These are phyloP conservation scores for Caenorhabditis japonica DNA, from an alignment of 2,888 invertebrate genomes.

Conservation along the genomic window DNA sequence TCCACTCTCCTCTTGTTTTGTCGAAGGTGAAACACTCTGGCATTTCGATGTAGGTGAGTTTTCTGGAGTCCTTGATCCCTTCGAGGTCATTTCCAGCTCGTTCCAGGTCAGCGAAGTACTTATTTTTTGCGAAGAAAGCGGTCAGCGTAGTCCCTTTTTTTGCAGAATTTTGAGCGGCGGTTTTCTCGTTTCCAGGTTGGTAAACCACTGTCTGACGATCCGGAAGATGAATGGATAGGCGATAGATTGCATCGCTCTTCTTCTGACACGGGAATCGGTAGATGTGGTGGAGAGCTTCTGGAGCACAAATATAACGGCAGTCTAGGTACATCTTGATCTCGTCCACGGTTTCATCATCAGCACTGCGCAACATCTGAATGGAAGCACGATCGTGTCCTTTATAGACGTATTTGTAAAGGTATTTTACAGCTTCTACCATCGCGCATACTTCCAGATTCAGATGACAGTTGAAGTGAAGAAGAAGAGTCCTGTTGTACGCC, in stretches of 20 bases:
- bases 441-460: conserved; percentile 73
- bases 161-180: not conserved
- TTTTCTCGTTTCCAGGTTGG: not conserved
- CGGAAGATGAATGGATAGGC: conserved; percentile 7
- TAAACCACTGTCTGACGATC: not conserved
- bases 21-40: not conserved
- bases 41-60: not conserved
- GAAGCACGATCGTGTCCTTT: conserved; percentile 64
- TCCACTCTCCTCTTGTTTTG: not conserved
- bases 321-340: conserved; percentile 42
- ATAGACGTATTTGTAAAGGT: conserved; percentile 38
- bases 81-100: not conserved
- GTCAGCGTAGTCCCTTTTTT: not conserved
- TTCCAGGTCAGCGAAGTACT: conserved; percentile 1
- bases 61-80: not conserved
- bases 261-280: conserved; percentile 43
- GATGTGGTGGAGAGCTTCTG: conserved; percentile 44
- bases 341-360: not conserved
- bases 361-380: not conserved
- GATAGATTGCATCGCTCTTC: conserved; percentile 1
- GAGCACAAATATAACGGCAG: conserved; percentile 50
- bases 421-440: conserved; percentile 62
- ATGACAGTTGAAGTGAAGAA: conserved; percentile 58
- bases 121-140: not conserved
- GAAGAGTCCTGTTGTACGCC: conserved; percentile 75